Evolutionary conservation across 2,113 vertebrate species (phyloP), one percentile per base, ranked within the genome.

Genomic region (Desmodus rotundus): DNA sequence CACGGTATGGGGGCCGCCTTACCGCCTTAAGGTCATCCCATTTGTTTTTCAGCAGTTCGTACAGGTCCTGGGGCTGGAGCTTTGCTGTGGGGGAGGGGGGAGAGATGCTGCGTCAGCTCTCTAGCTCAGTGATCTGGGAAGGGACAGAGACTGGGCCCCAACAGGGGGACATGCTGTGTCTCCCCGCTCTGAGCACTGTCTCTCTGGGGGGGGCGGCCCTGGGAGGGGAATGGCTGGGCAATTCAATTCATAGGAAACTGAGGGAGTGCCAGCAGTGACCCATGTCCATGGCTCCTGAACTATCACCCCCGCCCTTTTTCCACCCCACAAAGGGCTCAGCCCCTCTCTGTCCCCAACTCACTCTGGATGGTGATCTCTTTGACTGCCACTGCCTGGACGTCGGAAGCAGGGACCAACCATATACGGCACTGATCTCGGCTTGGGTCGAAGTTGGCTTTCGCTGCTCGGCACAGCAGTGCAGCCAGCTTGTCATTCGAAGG

Each of bases 11-110:
- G 56, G 56, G 1, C 43, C 38, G 17, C 2, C 96, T 97, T 85
- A 98, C 98, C 97, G 97, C 94, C 61, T 96, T 91, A 7, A 99
- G 83, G 77, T 97, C 98, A 50, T 96, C 96, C 94, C 93, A 97
- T n/a, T 96, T 97, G 52, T 94, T 87, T 74, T 97, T 97, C 95
- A 98, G 80, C 28, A 28, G 28, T 17, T 97, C 45, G 0, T 96
- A 98, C 38, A 98, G 36, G 2, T 97, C 89, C 36, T 89, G 68
- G 15, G 97, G 89, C 2, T 36, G 74, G 22, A 98, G 7, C 0
- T 77, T 80, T 6, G 93, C 99, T 98, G 95, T 24, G 80, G 94
- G 85, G 86, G 74, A 87, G 73, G 85, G 63, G 41, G 41, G 22
- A 88, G 58, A 90, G 45, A n/a, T 0, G 52, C 61, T 4, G 7